phyloP scores from a whole-genome alignment of 2,888 invertebrate genomes.

The Autographa pulchrina region DNA sequence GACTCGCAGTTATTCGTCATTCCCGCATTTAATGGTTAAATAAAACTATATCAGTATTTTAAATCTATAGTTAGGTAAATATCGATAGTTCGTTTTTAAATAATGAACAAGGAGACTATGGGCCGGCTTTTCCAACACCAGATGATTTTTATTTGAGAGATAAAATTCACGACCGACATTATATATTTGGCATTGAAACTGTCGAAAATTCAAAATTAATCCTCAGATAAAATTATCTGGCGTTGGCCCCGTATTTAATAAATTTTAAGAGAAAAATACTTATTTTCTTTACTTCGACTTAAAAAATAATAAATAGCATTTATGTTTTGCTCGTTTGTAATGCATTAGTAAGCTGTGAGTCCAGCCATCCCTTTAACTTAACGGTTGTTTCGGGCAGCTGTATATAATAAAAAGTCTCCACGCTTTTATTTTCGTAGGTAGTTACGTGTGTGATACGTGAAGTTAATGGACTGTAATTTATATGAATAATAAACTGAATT shows the following conservation, averaged over 20 bases:
- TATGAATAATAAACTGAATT: slow-evolving; percentile 75
- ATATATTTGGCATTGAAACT: too few species aligned
- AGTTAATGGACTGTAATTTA: slow-evolving; percentile 79
- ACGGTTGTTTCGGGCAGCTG: slow-evolving; percentile 51
- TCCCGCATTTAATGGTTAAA: not conserved
- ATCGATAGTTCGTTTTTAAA: not conserved
- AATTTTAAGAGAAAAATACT: not conserved
- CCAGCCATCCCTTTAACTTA: slow-evolving; percentile 9
- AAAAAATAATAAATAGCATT: not conserved
- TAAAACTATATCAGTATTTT: not conserved
- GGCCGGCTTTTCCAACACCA: too few species aligned
- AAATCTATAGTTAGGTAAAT: not conserved
- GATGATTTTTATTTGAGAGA: too few species aligned
- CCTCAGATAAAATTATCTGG: too few species aligned
- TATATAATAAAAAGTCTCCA: slow-evolving; percentile 20
- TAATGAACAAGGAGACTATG: not conserved
- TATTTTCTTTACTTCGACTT: not conserved
- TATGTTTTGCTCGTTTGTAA: not conserved
- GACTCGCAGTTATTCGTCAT: not conserved
- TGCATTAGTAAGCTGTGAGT: slow-evolving; percentile 32
- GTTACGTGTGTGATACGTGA: slow-evolving; percentile 69
- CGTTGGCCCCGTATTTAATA: not conserved
- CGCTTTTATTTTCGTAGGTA: slow-evolving; percentile 55
- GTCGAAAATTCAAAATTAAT: too few species aligned
- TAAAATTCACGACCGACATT: too few species aligned